Evolutionary conservation across 2,113 vertebrate species (phyloP), one percentile per base, ranked within the genome.

Genomic region (Hippoglossus stenolepis): DNA sequence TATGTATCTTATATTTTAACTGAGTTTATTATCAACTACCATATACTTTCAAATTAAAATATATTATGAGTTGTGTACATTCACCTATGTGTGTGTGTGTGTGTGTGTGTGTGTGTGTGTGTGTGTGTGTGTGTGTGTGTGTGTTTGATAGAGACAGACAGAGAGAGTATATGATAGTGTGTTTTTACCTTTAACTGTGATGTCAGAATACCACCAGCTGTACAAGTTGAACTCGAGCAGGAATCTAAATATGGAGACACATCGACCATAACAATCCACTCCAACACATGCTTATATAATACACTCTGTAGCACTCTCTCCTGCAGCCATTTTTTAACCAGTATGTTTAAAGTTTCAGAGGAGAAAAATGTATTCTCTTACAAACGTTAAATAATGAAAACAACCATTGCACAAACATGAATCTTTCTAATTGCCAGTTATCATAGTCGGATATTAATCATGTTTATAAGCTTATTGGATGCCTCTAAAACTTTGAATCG

Each of bases 171-270:
- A 13, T 43, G 40, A 43, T 43, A 77, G 49, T 58, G 43, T 1
- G 2, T n/a, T 73, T 83, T 91, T 95, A 99, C 98, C 97, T 95
- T 96, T 97, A 60, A 94, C 93, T 78, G 96, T 95, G 91, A 97
- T 84, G 89, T 98, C 97, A 14, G 95, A 96, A 90, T 97, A 89
- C 97, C 97, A 99, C 97, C 97, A 99, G 89, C 96, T 97, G 94
- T 96, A 98, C 85, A 99, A 92, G 95, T 99, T 99, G 91, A 99
- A 99, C 93, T 99, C 97, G 77, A 99, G 94, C 90, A 99, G 92
- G 87, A 99, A 99, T 93, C 98, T 99, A 90, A 85, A 91, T 9
- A 56, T 26, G 57, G 23, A 87, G 21, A 80, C 15, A 84, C 24
- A 72, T 49, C 9, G 13, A 35, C 5, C 26, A 62, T 79, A 31